phyloP scores from a whole-genome alignment of 1,140 invertebrate genomes.

The Globodera ellingtonae region DNA sequence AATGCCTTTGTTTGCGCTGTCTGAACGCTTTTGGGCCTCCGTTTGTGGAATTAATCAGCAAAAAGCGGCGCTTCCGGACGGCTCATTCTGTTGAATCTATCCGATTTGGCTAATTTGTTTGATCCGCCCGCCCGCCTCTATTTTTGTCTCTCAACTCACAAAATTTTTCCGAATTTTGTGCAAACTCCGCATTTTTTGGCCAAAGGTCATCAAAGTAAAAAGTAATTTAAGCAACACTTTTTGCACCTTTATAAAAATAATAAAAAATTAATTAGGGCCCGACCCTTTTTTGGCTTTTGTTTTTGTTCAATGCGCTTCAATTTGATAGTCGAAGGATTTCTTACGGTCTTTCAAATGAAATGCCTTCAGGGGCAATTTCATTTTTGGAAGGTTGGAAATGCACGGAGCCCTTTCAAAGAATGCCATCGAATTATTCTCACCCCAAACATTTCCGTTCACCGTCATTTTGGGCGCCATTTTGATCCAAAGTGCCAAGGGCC shows the following conservation, averaged over 20 bases:
- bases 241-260: too few relatives aligned
- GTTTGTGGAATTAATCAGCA: neutral
- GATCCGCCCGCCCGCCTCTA: too few relatives aligned
- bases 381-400: too few relatives aligned
- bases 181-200: neutral
- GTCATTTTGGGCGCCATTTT: neutral
- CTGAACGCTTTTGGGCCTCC: neutral
- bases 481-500: neutral
- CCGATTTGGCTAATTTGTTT: neutral
- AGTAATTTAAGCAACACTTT: too few relatives aligned
- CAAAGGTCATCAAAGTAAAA: too few relatives aligned
- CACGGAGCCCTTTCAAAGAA: too few relatives aligned
- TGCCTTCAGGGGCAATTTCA: too few relatives aligned
- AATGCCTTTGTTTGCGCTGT: neutral
- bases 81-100: neutral
- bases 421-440: neutral
- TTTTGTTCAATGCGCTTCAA: too few relatives aligned
- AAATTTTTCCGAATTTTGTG: neutral
- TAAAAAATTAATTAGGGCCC: too few relatives aligned
- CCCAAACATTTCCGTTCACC: neutral
- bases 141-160: neutral
- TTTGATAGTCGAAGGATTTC: too few relatives aligned
- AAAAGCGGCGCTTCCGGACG: neutral
- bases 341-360: too few relatives aligned
- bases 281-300: too few relatives aligned